A percentile compares a stretch with the other conserved stretches of the same genome.
Conservation (phyloP, 2,888 invertebrate species). For the Aspidiotus rigidus region DNA sequence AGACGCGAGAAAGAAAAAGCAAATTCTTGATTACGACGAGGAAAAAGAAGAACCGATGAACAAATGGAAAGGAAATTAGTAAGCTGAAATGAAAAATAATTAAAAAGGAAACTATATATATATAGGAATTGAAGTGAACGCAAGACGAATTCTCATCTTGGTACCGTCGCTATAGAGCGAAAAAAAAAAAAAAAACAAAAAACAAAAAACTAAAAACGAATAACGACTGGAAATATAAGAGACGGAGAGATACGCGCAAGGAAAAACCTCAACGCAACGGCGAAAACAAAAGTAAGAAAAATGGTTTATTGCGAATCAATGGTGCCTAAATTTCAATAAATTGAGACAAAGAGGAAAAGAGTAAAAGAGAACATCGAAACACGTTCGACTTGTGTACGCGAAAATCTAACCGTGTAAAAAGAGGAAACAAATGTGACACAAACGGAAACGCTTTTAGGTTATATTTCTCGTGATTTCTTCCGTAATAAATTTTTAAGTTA, state of each 20-base stretch:
- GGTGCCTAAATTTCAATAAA: conserved; percentile 23
- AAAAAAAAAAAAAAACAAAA: conserved; percentile 3
- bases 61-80: conserved; percentile 34
- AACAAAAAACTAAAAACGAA: not conserved
- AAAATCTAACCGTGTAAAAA: no score
- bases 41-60: conserved; percentile 31
- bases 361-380: no score
- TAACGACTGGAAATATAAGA: not conserved
- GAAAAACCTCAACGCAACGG: conserved; percentile 3
- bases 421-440: no score
- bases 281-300: conserved; percentile 16
- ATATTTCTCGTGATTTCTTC: no score
- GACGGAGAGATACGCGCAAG: not conserved
- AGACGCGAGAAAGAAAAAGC: conserved; percentile 18
- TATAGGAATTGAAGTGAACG: conserved; percentile 26
- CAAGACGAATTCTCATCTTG: conserved; percentile 28
- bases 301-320: conserved; percentile 26
- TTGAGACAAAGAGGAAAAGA: not conserved
- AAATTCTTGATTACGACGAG: conserved; percentile 30
- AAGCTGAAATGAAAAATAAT: conserved; percentile 34
- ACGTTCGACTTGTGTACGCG: no score
- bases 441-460: no score
- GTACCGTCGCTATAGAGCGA: not conserved
- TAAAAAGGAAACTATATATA: conserved; percentile 26
- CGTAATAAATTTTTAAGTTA: no score